Base-by-base conservation (phyloP, 2,888 invertebrate species). In the Cheilosia urbana region DNA sequence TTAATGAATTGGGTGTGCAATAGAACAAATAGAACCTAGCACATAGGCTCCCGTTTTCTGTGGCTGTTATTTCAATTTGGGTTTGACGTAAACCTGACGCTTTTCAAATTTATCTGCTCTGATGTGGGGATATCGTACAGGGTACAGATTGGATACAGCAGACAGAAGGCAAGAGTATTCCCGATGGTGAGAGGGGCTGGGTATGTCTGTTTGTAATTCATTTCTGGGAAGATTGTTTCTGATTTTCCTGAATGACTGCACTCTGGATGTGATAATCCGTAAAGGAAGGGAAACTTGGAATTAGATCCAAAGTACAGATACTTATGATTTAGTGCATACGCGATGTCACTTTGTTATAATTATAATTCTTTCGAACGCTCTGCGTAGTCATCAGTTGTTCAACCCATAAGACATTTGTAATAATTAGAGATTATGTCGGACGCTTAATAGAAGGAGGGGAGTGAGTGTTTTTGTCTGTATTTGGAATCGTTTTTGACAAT, bases 1-100 rank as follows among this genome's bases (percentile, higher is more conserved):
- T 73, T 62, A 63, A 73, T 73, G 73, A 55, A 11, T 55, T 37
- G 42, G 24, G 7, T 30, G 51, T 15, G 53, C 37, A 19, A 19
- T 58, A 17, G 57, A 47, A 21, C 40, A 47, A 37, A 11, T 24
- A 7, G 34, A 24, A 24, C 15, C 13, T 3, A 45, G 7, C 15
- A 30, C 15, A 30, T 30, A 21, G 24, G 60, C 27, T 72, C n/a
- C 65, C 27, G 42, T 5, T 6, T 13, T 19, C 40, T 15, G 37
- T n/a, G n/a, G 7, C 24, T 49, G 40, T 53, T 53, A 30, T 55
- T 55, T 24, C n/a, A 63, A 55, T 63, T 73, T 57, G 19, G 53
- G 21, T 55, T 63, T 73, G 63, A 73, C 73, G 45, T 34, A 55
- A 55, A 73, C 63, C 57, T 65, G 73, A 73, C 60, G 55, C 24